These are phyloP conservation scores for Gryon sp. DNA, from an alignment of 1,140 invertebrate genomes.

Conservation along the genomic window DNA sequence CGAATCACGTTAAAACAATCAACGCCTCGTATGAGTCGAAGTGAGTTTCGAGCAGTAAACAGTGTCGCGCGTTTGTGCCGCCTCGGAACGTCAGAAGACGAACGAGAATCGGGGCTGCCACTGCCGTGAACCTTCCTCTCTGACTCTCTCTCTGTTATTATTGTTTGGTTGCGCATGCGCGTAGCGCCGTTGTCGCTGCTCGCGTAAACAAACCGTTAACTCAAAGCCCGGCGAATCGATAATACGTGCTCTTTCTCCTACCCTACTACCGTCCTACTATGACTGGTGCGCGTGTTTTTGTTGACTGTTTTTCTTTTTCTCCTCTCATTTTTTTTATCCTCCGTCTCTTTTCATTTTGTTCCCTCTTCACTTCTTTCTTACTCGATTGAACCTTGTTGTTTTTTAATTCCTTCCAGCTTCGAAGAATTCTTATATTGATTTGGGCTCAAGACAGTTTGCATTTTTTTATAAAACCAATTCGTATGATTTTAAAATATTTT, in stretches of 20 bases:
- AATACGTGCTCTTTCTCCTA: constrained; percentile 67
- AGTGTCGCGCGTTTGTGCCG: constrained; percentile 31
- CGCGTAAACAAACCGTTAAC: constrained; percentile 80
- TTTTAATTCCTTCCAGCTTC: no score
- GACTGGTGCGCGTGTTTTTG: constrained; percentile 46
- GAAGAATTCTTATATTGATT: no score
- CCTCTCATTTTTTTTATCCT: constrained; percentile 7
- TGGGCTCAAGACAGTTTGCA: no score
- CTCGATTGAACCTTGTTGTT: no score
- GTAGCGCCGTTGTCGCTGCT: constrained; percentile 39
- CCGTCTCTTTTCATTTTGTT: not conserved
- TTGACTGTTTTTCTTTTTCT: constrained; percentile 23
- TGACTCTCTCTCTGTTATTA: constrained; percentile 73
- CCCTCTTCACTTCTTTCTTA: not conserved
- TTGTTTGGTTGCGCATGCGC: constrained; percentile 79
- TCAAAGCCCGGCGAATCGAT: constrained; percentile 76
- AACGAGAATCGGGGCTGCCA: constrained; percentile 67
- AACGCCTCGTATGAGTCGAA: not conserved
- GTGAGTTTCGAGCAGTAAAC: constrained; percentile 17
- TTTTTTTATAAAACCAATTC: no score
- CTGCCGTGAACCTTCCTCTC: constrained; percentile 76
- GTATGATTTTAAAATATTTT: no score
- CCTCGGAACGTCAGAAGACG: constrained; percentile 62
- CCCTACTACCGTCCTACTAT: constrained; percentile 46
- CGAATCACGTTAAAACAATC: not conserved